Conservation (phyloP, 2,113 vertebrate genomes). For the Halichoerus grypus region DNA sequence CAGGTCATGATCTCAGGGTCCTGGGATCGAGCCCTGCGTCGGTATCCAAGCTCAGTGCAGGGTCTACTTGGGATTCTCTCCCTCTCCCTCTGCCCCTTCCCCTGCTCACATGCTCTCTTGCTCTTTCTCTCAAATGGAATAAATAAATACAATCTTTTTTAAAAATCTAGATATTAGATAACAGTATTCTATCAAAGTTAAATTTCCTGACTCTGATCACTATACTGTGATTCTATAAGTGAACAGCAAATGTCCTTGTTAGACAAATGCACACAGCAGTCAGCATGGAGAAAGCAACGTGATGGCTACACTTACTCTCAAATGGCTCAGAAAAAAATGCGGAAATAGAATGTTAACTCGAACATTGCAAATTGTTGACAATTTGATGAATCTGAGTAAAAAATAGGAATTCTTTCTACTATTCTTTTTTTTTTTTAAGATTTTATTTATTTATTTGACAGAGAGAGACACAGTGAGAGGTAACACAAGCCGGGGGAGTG, state of each 20-base stretch:
- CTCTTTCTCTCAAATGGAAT: not conserved
- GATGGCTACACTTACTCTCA: not conserved
- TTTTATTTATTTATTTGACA: not conserved
- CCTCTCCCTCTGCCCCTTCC: not conserved
- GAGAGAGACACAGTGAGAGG: no score
- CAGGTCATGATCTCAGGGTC: not conserved
- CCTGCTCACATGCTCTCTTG: not conserved
- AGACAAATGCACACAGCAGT: not conserved
- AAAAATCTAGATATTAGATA: not conserved
- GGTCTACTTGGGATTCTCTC: not conserved
- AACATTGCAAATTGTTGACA: not conserved
- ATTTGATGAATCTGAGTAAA: not conserved
- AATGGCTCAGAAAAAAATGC: not conserved
- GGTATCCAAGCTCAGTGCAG: not conserved
- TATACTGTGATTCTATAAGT: not conserved
- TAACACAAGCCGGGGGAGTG: no score
- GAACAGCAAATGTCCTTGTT: not conserved
- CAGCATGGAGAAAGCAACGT: not conserved
- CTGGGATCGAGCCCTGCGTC: not conserved
- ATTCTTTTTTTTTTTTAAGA: not conserved
- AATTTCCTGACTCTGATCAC: not conserved
- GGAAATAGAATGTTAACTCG: not conserved
- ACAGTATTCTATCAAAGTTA: not conserved
- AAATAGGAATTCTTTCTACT: not conserved
- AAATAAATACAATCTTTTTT: not conserved